Evolutionary conservation across 2,888 invertebrate genomes (phyloP), one percentile per base, ranked within the genome.

Genomic region (Glaucopsyche alexis): DNA sequence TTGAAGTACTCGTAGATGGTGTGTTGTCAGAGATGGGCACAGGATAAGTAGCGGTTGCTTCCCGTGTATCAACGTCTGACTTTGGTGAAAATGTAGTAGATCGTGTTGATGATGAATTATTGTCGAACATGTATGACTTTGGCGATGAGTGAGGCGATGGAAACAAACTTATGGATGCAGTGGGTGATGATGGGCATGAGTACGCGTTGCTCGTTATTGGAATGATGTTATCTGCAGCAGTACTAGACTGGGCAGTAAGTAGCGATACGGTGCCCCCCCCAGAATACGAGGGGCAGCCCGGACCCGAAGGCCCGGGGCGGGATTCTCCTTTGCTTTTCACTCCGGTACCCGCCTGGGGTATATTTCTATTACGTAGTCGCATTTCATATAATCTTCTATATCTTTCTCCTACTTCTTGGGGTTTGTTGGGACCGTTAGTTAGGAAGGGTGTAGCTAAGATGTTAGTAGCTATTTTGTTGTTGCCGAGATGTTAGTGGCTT

Each of bases 301-400:
- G n/a, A n/a, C 50, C 50, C n/a, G 50, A 50, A n/a, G n/a, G 50
- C 50, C 50, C n/a, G 50, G 50, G 50, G 50, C 50, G 50, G 50
- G 50, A 50, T 50, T 50, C 50, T 50, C 50, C n/a, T n/a, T 50
- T 16, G 50, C n/a, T 50, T 50, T 16, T 50, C 7, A n/a, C 50
- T 6, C 50, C 50, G 50, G n/a, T n/a, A 50, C 50, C 50, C 50
- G 29, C 29, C 29, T 29, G 29, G 29, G 29, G 29, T 29, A 29
- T 29, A 29, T 29, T 29, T 29, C 29, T 50, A 50, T 50, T 50
- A 7, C n/a, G n/a, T 7, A 50, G 50, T 50, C 50, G 50, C 50
- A 50, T 50, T n/a, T n/a, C n/a, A 29, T 29, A 29, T 29, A 1
- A 29, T 29, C 1, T 29, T 29, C 1, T 29, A 2, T 29, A 1